Conservation (phyloP, 2,797 vertebrate genomes). For the Poliocrania exsul region DNA sequence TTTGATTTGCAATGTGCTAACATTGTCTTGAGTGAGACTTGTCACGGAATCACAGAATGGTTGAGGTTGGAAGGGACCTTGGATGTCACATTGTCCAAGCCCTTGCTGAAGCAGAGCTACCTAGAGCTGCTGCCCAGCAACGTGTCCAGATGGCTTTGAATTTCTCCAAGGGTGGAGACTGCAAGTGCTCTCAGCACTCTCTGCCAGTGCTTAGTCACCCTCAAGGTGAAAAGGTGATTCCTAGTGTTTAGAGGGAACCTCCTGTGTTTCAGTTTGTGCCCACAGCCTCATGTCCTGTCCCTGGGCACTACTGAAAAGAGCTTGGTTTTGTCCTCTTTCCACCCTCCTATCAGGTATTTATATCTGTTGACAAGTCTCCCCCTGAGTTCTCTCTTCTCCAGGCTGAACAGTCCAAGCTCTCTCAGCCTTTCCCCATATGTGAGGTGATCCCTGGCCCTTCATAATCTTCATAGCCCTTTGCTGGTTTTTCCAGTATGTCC, state of each 20-base stretch:
- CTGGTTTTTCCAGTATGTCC: not conserved
- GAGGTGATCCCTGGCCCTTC: not conserved
- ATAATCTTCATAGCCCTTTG: fast-evolving
- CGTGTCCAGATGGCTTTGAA: fast-evolving
- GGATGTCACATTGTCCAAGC: not conserved
- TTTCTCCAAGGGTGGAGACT: not conserved
- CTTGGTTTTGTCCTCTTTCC: not conserved
- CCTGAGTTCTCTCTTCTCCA: not conserved
- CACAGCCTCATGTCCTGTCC: fast-evolving
- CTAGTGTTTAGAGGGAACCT: not conserved
- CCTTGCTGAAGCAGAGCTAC: not conserved
- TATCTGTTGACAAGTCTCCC: not conserved
- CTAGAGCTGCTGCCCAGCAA: not conserved
- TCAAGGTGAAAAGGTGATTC: not conserved
- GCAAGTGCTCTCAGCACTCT: not conserved
- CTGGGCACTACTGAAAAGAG: not conserved
- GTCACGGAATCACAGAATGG: not conserved
- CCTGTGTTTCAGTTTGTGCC: not conserved
- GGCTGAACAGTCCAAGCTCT: not conserved
- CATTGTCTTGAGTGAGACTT: not conserved
- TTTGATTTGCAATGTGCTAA: not conserved
- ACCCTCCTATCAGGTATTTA: not conserved
- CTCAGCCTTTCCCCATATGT: not conserved
- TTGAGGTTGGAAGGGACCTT: not conserved
- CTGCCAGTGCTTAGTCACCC: not conserved